Base-by-base conservation (phyloP, 2,888 invertebrate genomes). In the Melanargia galathea region DNA sequence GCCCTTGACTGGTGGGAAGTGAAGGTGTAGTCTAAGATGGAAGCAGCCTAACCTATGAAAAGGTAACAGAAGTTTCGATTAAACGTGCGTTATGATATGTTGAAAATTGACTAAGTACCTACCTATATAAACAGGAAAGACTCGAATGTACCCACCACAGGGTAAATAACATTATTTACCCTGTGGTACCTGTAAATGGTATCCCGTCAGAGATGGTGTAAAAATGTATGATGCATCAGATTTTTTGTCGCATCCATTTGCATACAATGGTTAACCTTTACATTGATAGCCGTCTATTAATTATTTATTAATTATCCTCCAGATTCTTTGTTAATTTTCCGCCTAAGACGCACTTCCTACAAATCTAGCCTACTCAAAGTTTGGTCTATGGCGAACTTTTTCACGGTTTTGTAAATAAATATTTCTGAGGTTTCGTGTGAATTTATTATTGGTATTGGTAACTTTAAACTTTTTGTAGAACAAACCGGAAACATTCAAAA, bases 241-340 rank as follows among this genome's bases (percentile, higher is more conserved):
- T 38, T 43, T 56, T 57, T 18, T 26, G 24, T 56, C 20, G 2
- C 56, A 33, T 20, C 11, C 18, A 57, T 57, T 57, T 30, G 33
- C 57, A 57, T 46, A 57, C 57, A 57, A 57, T 45, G 33, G 45
- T 7, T 33, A 30, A 46, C 57, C 57, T 45, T 57, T 57, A 45
- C 20, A 57, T 57, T 43, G 45, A 30, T 20, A 20, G 52, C 20
- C 20, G 18, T 33, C 18, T 26, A 57, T 46, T 24, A 57, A 43
- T 13, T 38, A 8, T 40, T 57, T 30, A 30, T 57, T 45, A 45
- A 57, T 57, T 33, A 46, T 45, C 30, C 13, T 57, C 30, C 13
- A 20, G 20, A 22, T 57, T 57, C 57, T 57, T 46, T 45, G 57
- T 57, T 26, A 33, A 18, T 20, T n/a, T 45, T 30, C 33, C 45